Evolutionary conservation across 2,113 vertebrate genomes (phyloP), one percentile per base, ranked within the genome.

Genomic region (Camelus dromedarius): DNA sequence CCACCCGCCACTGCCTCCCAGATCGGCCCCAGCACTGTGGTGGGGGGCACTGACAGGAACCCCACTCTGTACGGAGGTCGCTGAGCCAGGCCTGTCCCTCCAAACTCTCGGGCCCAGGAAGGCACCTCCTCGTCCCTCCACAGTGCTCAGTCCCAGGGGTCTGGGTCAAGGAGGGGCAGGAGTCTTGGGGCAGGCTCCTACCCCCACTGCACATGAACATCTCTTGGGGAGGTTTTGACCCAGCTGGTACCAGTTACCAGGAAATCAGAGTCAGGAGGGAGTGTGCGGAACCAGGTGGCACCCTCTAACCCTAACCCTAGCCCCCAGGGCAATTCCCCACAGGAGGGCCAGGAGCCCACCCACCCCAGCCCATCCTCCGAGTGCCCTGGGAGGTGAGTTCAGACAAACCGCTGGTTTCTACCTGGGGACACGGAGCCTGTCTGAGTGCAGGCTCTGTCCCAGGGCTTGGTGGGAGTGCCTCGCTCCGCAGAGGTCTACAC

Each of bases 341-440:
- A 0, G 9, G 22, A 76, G 13, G 16, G 67, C 24, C 14, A 13
- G 24, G 1, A 30, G 28, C 58, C 73, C 97, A 97, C 91, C 95
- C 82, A 88, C 94, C 95, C 80, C 64, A 93, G 97, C 96, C 98
- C 97, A 98, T 98, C 98, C 98, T 97, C 97, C 90, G 98, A 97
- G 98, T 98, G 98, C 97, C 98, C 97, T 92, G 94, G 98, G 98
- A 95, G 70, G 20, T 38, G 98, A 98, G 98, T 98, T 98, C 98
- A 98, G 97, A 96, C 97, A 93, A 97, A 97, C 97, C 96, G 96
- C 98, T 98, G 98, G 98, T 98, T 98, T 98, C 98, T 98, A 97
- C 98, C 98, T 98, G 98, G 96, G 97, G 58, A 97, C 98, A 98
- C 97, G 97, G 96, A 77, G 97, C 92, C 8, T 96, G 97, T 91